Evolutionary conservation across 1,140 invertebrate genomes (phyloP), one percentile per base, ranked within the genome.

Genomic region (Drosophila orosa): DNA sequence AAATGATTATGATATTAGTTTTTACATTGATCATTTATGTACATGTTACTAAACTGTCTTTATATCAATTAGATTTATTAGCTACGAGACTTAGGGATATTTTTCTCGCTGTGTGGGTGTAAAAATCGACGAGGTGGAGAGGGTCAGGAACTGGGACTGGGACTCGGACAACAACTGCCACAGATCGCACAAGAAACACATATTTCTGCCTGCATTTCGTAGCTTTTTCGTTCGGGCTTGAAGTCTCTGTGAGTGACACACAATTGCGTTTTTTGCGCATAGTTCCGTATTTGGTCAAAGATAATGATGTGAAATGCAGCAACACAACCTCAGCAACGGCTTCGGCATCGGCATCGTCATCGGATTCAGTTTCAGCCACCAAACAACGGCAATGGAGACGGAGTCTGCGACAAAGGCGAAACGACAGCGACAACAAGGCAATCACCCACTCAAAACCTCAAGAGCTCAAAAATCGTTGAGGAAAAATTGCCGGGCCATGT

Each of bases 271-370:
- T 87, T 82, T 76, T 58, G 77, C 78, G 57, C 83, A 84, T 80
- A 84, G 85, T 89, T 89, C 84, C 84, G 85, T 89, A 89, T 89
- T 89, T 89, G 84, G 84, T 84, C 84, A 89, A 74, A 89, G 84
- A 89, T 89, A 89, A 89, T 89, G 84, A 89, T 89, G 84, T 89
- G 84, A 89, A 89, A 89, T 89, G 84, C 84, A 60, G 15, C 71
- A 63, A 61, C 61, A 61, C 61, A 67, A 27, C 63, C 52, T 35
- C 55, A 24, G 59, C 57, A 50, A 25, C 45, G 40, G 29, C 65
- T 19, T 15, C 40, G 56, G 35, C 35, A 39, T 12, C 17, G 40
- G n/a, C 29, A 19, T 17, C 33, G 24, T 5, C 35, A 35, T 17
- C 35, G 24, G 55, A 10, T 9, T 57, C 55, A 50, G 37, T 52